Conservation (phyloP, 2,113 vertebrate genomes). For the Crocuta crocuta region DNA sequence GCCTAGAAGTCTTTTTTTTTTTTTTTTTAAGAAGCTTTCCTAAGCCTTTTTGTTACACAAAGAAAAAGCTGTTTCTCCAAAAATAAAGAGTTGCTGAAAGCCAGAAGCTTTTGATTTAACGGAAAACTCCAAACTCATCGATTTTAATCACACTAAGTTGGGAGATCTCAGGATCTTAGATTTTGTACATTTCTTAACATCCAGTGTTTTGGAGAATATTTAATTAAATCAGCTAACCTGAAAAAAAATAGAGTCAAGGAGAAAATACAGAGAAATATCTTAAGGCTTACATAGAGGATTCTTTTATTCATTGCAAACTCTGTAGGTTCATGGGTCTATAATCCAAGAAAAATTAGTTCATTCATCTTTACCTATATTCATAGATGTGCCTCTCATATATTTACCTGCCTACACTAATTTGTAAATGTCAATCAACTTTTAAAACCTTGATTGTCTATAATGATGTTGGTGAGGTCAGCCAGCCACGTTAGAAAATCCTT, state of each 20-base stretch:
- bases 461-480: conserved; percentile 28
- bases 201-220: conserved; percentile 77
- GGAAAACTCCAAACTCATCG: conserved; percentile 78
- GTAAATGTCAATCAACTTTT: conserved; percentile 72
- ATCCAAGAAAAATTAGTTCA: conserved; percentile 79
- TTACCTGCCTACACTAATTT: conserved; percentile 68
- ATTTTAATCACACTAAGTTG: conserved; percentile 80
- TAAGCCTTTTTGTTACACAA: conserved; percentile 79
- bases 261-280: conserved; percentile 74
- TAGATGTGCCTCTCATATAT: conserved; percentile 64
- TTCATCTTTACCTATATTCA: conserved; percentile 72
- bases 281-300: conserved; percentile 70
- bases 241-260: conserved; percentile 51
- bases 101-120: conserved; percentile 78
- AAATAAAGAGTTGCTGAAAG: conserved; percentile 82
- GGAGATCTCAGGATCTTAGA: conserved; percentile 67
- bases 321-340: conserved; percentile 60
- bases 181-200: conserved; percentile 75
- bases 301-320: conserved; percentile 73
- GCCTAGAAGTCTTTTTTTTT: conserved; percentile 39
- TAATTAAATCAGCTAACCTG: conserved; percentile 79
- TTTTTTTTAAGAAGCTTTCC: conserved; percentile 69
- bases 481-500: not conserved
- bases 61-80: conserved; percentile 78
- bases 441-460: conserved; percentile 71